These are phyloP conservation scores for Ranitomeya variabilis DNA, from an alignment of 2,113 vertebrate genomes.

Conservation along the genomic window DNA sequence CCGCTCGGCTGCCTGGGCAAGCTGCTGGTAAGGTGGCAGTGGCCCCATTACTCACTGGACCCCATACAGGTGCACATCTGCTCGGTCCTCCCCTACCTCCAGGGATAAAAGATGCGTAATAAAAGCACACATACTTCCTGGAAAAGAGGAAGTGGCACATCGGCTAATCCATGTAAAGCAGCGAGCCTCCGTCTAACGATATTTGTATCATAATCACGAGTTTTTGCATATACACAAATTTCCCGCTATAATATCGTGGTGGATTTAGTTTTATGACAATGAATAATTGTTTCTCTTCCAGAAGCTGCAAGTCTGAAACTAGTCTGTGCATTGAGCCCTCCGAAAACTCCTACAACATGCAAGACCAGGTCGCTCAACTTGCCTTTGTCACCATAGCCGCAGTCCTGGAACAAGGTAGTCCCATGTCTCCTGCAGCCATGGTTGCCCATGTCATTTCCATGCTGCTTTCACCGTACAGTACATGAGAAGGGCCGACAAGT, in stretches of 20 bases:
- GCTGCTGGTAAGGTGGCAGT: background rate
- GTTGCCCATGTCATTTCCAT: too few relatives aligned
- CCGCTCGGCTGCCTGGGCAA: too few relatives aligned
- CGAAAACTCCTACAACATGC: conserved; percentile 65
- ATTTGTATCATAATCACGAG: background rate
- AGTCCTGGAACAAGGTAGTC: conserved; percentile 87
- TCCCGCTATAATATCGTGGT: background rate
- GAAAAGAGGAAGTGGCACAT: background rate
- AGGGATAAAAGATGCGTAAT: background rate
- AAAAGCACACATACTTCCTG: background rate
- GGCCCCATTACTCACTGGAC: background rate
- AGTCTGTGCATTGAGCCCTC: background rate
- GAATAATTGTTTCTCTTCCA: background rate
- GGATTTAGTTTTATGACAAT: background rate
- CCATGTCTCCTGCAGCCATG: background rate
- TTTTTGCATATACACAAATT: background rate
- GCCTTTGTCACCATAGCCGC: conserved; percentile 78
- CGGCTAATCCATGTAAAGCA: background rate
- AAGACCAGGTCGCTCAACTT: conserved; percentile 74
- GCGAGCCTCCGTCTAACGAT: background rate
- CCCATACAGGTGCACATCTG: background rate
- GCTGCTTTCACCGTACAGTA: too few relatives aligned
- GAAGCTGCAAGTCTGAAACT: background rate
- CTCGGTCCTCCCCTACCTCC: background rate
- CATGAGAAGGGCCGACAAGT: too few relatives aligned